These are phyloP conservation scores for Chloroceryle inda DNA, from an alignment of 2,797 vertebrate species.

Conservation along the genomic window DNA sequence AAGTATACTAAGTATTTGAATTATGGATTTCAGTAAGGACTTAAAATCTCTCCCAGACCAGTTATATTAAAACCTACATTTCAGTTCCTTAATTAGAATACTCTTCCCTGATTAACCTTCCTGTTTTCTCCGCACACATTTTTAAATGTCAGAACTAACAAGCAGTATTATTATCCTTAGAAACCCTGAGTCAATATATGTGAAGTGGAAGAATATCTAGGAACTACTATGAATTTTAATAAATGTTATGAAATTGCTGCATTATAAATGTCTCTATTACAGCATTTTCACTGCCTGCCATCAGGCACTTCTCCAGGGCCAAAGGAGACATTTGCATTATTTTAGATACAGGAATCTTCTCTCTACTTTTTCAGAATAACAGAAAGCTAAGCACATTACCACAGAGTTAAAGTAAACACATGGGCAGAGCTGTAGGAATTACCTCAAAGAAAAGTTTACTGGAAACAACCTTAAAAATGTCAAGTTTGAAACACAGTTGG, in stretches of 20 bases:
- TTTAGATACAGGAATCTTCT: neutral
- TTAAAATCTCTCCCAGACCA: neutral
- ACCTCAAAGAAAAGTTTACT: neutral
- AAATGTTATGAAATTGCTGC: neutral
- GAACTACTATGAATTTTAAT: constrained; percentile 13
- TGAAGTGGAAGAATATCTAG: neutral
- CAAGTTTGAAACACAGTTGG: neutral
- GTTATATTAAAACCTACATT: neutral
- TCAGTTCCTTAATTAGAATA: constrained; percentile 53
- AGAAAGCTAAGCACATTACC: neutral
- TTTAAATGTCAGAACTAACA: constrained; percentile 47
- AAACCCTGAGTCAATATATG: neutral
- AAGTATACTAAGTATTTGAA: neutral
- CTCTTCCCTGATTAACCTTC: constrained; percentile 31
- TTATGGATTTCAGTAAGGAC: neutral
- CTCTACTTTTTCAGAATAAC: neutral
- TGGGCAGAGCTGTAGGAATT: neutral
- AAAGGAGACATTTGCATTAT: neutral
- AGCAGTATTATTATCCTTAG: neutral
- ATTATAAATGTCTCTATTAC: neutral
- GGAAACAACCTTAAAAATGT: neutral
- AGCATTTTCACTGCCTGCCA: neutral
- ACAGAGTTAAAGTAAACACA: neutral
- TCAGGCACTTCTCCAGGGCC: neutral
- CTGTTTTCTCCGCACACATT: constrained; percentile 22